phyloP scores from a whole-genome alignment of 1,140 invertebrate genomes.

The Ostrea edulis region DNA sequence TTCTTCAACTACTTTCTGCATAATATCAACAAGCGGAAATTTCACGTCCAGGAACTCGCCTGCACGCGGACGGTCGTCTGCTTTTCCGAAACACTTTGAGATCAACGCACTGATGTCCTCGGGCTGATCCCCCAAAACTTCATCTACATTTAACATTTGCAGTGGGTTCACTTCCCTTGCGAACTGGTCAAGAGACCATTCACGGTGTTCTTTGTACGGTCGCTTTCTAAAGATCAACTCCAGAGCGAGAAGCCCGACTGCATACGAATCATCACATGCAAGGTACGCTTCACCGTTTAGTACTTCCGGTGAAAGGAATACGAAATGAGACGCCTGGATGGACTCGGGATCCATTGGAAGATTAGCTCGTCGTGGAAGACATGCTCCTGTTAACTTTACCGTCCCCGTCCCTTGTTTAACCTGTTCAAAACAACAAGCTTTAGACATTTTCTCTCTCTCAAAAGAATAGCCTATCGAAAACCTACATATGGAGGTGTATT shows the following conservation, averaged over 20 bases:
- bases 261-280: constrained; percentile 64
- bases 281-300: constrained; percentile 61
- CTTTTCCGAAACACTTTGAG: constrained; percentile 25
- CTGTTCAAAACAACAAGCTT: background rate
- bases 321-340: constrained; percentile 51
- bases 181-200: constrained; percentile 57
- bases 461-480: too few species aligned
- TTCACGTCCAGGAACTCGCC: background rate
- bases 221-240: constrained; percentile 52
- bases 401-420: constrained; percentile 21
- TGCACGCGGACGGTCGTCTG: constrained; percentile 7
- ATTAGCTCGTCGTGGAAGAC: constrained; percentile 58
- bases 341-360: constrained; percentile 52
- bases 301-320: constrained; percentile 66
- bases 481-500: too few species aligned
- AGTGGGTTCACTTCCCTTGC: constrained; percentile 54
- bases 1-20: background rate
- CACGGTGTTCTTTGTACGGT: constrained; percentile 53
- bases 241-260: constrained; percentile 63
- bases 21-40: background rate
- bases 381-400: constrained; percentile 60
- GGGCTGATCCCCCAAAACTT: background rate
- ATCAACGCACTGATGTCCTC: background rate
- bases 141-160: constrained; percentile 53
- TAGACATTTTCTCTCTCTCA: too few species aligned